Conservation (phyloP, 2,888 invertebrate genomes). For the Neelides folsomi region DNA sequence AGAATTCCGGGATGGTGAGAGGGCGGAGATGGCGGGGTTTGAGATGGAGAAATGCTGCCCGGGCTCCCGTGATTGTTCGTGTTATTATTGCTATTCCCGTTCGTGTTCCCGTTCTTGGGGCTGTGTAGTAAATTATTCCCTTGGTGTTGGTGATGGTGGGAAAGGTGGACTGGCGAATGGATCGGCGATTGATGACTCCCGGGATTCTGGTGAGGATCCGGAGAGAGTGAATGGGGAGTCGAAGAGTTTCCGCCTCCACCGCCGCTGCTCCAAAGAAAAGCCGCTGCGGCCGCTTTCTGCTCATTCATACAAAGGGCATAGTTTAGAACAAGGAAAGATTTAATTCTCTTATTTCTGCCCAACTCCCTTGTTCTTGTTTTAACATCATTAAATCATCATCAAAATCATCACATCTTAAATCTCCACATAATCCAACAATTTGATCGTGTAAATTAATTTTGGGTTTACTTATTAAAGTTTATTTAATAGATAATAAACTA, state of each 20-base stretch:
- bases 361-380: too few relatives aligned
- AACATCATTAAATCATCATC: too few relatives aligned
- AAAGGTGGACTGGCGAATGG: conserved; percentile 2
- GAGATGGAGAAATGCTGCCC: conserved; percentile 12
- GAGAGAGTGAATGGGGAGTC: conserved; percentile 10
- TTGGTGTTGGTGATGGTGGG: conserved; percentile 11
- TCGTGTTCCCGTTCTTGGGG: neutral
- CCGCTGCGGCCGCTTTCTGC: conserved; percentile 19
- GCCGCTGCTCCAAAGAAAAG: conserved; percentile 18
- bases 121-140: neutral
- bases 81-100: conserved; percentile 7
- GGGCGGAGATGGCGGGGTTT: conserved; percentile 10
- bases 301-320: neutral
- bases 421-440: too few relatives aligned
- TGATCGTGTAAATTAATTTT: too few relatives aligned
- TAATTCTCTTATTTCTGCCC: too few relatives aligned
- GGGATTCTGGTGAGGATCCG: conserved; percentile 2
- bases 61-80: conserved; percentile 10
- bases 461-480: too few relatives aligned
- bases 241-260: conserved; percentile 6
- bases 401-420: too few relatives aligned
- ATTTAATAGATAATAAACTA: too few relatives aligned
- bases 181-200: neutral
- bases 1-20: conserved; percentile 5
- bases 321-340: too few relatives aligned